Evolutionary conservation across 2,888 invertebrate genomes (phyloP), one percentile per base, ranked within the genome.

Genomic region (Cryptus viduatorius): DNA sequence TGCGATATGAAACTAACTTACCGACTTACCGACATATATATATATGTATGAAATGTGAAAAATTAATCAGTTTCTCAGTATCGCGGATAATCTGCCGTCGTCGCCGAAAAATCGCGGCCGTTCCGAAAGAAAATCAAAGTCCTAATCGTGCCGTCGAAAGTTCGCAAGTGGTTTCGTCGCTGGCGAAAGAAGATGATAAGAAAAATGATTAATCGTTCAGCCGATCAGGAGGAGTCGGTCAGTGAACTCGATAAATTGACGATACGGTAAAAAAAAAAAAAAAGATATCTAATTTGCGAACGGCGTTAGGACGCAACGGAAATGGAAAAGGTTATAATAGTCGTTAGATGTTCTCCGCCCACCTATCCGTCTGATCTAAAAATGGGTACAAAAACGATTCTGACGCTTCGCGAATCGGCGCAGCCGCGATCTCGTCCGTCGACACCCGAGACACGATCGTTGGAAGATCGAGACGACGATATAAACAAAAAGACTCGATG

Each of bases 301-400:
- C 80, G 59, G 59, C 67, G 71, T 16, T 84, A 86, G 86, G 86
- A 87, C 72, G 79, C 82, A 2, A 72, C 16, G 76, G 59, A 84
- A 48, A 73, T 65, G 76, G 82, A 87, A 1, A 89, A 88, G 75
- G 8, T 90, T 10, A 88, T 92, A 68, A 88, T 89, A 72, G 88
- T 93, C 48, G 90, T 90, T n/a, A 90, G 91, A 84, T 90, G 90
- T 80, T 87, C 90, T 3, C 88, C 90, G n/a, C 82, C 88, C 4
- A 85, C 72, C 12, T 50, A 75, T 19, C 53, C 82, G 8, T 81
- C 82, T 7, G 59, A 79, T 46, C 44, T 91, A 59, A 88, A 87
- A 88, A 90, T 91, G 88, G 93, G 92, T 56, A 90, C 91, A 1
- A 91, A 88, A 83, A 93, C 93, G 0, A 85, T 91, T 79, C 75